Evolutionary conservation across 2,797 vertebrate species (phyloP).

Genomic region (Enteromius afrohamiltoni): DNA sequence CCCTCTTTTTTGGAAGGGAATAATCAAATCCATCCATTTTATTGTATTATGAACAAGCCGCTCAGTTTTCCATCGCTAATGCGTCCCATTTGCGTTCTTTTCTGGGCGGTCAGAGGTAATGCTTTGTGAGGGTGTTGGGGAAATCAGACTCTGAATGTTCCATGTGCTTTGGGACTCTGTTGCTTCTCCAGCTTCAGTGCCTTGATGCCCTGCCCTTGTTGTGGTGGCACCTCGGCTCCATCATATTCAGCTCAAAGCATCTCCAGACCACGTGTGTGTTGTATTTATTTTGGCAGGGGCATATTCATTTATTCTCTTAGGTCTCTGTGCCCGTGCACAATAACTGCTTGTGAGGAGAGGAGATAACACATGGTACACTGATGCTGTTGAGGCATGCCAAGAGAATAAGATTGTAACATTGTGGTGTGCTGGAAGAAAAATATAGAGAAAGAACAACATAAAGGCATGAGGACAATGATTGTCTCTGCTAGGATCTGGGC

Average conservation of each 20-base stretch:
- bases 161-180: constrained; percentile 6
- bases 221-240: constrained; percentile 21
- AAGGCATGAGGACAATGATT: constrained; percentile 32
- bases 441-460: constrained; percentile 28
- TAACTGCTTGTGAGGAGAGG: constrained; percentile 50
- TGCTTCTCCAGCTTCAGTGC: constrained; percentile 1
- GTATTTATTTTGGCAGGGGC: constrained; percentile 45
- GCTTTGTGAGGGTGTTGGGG: constrained; percentile 46
- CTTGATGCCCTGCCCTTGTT: constrained; percentile 27
- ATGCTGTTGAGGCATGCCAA: constrained; percentile 56
- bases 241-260: constrained; percentile 27
- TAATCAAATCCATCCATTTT: constrained; percentile 54
- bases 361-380: constrained; percentile 45
- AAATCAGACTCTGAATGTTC: constrained; percentile 44
- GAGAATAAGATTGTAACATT: constrained; percentile 58
- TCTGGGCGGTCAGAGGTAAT: constrained; percentile 41
- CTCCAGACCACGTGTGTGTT: constrained; percentile 18
- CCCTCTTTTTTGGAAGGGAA: constrained; percentile 39
- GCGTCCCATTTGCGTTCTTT: constrained; percentile 49
- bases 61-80: constrained; percentile 47
- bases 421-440: constrained; percentile 49
- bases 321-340: constrained; percentile 27
- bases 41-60: constrained; percentile 46
- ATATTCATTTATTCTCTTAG: constrained; percentile 39
- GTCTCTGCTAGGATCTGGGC: constrained; percentile 45